phyloP scores from a whole-genome alignment of 2,113 vertebrate genomes.

The Pseudopodoces humilis region DNA sequence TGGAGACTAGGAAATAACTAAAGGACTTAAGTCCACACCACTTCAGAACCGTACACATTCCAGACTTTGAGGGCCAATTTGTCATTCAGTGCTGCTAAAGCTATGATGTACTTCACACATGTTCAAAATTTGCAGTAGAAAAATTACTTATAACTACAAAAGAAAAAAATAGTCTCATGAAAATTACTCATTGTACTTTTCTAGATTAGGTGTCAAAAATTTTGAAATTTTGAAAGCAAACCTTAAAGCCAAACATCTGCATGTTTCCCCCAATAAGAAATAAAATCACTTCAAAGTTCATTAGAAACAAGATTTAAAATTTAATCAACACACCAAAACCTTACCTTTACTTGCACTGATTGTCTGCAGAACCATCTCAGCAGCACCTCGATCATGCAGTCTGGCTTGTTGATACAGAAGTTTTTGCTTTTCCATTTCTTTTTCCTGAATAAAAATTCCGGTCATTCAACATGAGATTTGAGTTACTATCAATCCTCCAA shows the following conservation, averaged over 20 bases:
- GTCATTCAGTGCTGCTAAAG: background rate
- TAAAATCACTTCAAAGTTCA: background rate
- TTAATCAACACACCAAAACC: background rate
- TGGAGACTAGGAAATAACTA: background rate
- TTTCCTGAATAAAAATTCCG: slow-evolving; percentile 87
- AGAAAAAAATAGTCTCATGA: background rate
- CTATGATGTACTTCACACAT: background rate
- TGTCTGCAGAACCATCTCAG: slow-evolving; percentile 96
- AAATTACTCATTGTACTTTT: background rate
- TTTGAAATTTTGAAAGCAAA: background rate
- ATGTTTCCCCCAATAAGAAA: background rate
- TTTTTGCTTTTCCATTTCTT: slow-evolving; percentile 99
- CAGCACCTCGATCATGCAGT: slow-evolving; percentile 91
- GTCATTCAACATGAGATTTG: slow-evolving; percentile 63
- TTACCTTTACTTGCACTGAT: slow-evolving; percentile 97
- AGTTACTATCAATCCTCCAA: slow-evolving; percentile 15
- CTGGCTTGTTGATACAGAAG: slow-evolving; percentile 95
- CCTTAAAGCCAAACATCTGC: background rate
- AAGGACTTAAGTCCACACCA: background rate
- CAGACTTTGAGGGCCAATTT: background rate
- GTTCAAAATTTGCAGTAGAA: background rate
- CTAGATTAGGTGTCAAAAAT: background rate
- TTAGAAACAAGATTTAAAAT: background rate
- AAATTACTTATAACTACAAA: background rate
- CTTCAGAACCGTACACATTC: background rate